Evolutionary conservation across 2,797 vertebrate genomes (phyloP), one percentile per base, ranked within the genome.

Genomic region (Silurus lanzhouensis): DNA sequence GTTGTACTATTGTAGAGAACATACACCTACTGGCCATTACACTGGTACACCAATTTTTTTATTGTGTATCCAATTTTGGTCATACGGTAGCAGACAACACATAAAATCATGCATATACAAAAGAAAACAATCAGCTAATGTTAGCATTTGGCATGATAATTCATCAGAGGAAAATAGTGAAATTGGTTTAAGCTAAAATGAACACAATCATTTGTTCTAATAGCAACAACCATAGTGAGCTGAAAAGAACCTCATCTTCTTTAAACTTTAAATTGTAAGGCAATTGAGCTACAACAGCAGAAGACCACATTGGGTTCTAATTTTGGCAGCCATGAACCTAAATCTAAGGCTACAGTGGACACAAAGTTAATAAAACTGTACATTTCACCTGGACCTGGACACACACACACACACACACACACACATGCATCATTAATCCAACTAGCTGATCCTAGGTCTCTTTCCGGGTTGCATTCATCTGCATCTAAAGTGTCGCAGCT

Each of bases 401-500:
- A 38, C 66, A 31, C 64, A 57, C 58, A 22, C 75, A 79, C 61
- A 63, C n/a, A n/a, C n/a, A n/a, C 81, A 60, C 52, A 61, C 58
- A 22, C 75, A 79, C 61, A 63, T 5, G 25, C 5, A 63, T n/a
- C 72, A 71, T 66, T 52, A 72, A 74, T 20, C 20, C 66, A 55
- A 60, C 25, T 58, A 66, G 58, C 78, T 74, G 55, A 74, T 77
- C 70, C 83, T 77, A 25, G 58, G 82, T 58, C 22, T 44, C 68
- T 81, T 57, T 17, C 78, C 66, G 14, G 48, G 74, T 87, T 46
- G 44, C 31, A 79, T 82, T 17, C 58, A 57, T 84, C 82, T 84
- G 64, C 60, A 76, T 89, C 67, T 70, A 83, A 77, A 83, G 71
- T 84, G 90, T 92, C 94, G 90, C 82, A 92, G 93, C 91, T 90